Evolutionary conservation across 2,113 vertebrate species (phyloP).

Genomic region (Thunnus maccoyii): DNA sequence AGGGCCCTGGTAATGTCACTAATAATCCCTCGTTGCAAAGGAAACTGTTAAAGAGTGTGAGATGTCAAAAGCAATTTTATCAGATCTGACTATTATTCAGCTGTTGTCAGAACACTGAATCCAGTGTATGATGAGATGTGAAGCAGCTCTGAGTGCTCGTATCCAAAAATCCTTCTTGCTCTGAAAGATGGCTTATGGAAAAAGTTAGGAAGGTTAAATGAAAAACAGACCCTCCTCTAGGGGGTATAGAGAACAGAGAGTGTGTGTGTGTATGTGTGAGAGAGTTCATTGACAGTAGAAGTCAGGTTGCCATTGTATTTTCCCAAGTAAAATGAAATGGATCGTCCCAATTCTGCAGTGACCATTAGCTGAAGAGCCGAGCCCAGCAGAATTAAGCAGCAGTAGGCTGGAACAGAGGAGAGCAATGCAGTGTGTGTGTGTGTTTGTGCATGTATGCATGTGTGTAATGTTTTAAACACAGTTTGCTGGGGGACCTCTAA

Average conservation of each 20-base stretch:
- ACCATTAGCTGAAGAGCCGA: slow-evolving; percentile 62
- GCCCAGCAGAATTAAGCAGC: slow-evolving; percentile 52
- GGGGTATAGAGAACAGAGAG: slow-evolving; percentile 2
- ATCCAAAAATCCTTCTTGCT: slow-evolving; percentile 2
- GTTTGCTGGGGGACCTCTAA: slow-evolving; percentile 37
- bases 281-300: slow-evolving; percentile 1
- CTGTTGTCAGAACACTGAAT: slow-evolving; percentile 25
- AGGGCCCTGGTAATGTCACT: too few species aligned
- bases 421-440: slow-evolving; percentile 9
- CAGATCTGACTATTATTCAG: slow-evolving; percentile 30
- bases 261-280: slow-evolving; percentile 12
- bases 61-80: background rate
- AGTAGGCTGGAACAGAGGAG: slow-evolving; percentile 18
- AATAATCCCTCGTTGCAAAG: too few species aligned
- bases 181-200: slow-evolving; percentile 39
- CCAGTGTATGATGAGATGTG: slow-evolving; percentile 11
- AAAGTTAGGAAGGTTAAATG: slow-evolving; percentile 60
- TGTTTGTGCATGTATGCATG: too few species aligned
- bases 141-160: slow-evolving; percentile 37
- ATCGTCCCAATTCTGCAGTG: slow-evolving; percentile 69
- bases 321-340: slow-evolving; percentile 69
- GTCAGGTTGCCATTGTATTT: slow-evolving; percentile 37
- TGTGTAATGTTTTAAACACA: slow-evolving; percentile 29
- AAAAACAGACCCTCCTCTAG: slow-evolving; percentile 52
- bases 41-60: slow-evolving; percentile 6